A percentile compares a stretch with the other conserved stretches of the same genome.
Evolutionary conservation across 1,140 invertebrate species (phyloP).

Genomic region (Lepidotrigona ventralis): DNA sequence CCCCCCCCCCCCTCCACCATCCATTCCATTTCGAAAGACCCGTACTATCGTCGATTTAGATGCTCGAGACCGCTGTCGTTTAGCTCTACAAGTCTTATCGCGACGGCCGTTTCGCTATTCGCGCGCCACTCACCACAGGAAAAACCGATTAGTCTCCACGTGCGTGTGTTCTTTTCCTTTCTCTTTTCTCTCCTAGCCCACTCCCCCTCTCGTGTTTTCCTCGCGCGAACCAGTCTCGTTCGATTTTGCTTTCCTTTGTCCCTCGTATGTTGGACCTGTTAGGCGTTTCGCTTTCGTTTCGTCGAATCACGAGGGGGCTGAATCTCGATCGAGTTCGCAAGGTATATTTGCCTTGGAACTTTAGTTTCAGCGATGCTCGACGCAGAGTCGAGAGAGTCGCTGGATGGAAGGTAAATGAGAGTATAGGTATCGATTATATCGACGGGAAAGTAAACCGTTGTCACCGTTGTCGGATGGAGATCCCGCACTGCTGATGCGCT

Average conservation of each 20-base stretch:
- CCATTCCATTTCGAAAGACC: conserved; percentile 58
- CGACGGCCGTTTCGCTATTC: background rate
- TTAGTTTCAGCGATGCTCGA: background rate
- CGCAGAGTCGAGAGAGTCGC: background rate
- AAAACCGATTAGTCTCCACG: conserved; percentile 11
- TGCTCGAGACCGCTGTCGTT: conserved; percentile 42
- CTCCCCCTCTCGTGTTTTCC: background rate
- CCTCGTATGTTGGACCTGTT: too few species aligned
- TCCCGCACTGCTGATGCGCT: too few species aligned
- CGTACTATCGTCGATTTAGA: conserved; percentile 45
- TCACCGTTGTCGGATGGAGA: background rate
- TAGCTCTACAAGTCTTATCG: conserved; percentile 40
- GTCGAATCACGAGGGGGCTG: background rate
- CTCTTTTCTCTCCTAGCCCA: too few species aligned
- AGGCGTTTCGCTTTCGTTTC: background rate
- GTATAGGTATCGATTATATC: conserved; percentile 18
- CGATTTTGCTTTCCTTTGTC: background rate
- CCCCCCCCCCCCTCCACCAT: conserved; percentile 20
- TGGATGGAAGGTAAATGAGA: background rate
- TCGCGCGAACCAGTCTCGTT: background rate
- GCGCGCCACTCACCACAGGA: background rate
- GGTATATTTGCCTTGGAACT: background rate
- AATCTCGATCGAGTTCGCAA: background rate
- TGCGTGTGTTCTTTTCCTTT: background rate
- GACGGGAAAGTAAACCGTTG: background rate